Evolutionary conservation across 2,888 invertebrate species (phyloP).

Genomic region (Ischnura elegans): DNA sequence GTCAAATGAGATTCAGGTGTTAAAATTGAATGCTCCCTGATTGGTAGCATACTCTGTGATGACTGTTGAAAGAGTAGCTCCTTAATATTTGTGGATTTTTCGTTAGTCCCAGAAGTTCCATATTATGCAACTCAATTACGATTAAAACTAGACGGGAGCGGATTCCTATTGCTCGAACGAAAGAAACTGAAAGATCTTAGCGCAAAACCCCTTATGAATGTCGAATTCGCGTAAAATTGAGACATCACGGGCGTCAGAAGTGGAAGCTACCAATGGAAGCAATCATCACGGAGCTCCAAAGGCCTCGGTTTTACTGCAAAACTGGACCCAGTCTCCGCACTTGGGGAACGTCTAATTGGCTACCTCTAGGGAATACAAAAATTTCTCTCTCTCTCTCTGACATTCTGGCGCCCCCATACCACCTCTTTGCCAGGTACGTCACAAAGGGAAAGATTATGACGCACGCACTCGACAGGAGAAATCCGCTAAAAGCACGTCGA

Average conservation of each 20-base stretch:
- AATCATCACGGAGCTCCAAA: not conserved
- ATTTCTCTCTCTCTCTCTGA: too few species aligned
- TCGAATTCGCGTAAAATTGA: not conserved
- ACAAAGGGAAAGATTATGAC: slow-evolving; percentile 28
- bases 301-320: not conserved
- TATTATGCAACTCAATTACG: too few species aligned
- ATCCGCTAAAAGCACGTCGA: slow-evolving; percentile 13
- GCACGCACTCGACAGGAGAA: not conserved
- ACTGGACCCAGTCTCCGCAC: not conserved
- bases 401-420: not conserved
- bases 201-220: not conserved
- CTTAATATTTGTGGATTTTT: too few species aligned
- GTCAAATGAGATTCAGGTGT: too few species aligned
- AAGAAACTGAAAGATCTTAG: not conserved
- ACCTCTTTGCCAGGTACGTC: not conserved
- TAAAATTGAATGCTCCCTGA: too few species aligned
- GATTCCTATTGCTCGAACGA: not conserved
- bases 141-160: not conserved
- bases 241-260: not conserved
- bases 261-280: not conserved
- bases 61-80: too few species aligned
- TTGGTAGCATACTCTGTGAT: too few species aligned
- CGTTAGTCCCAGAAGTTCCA: too few species aligned
- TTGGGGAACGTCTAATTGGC: not conserved
- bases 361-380: not conserved